phyloP scores from a whole-genome alignment of 2,113 vertebrate species.

The Epinephelus moara region DNA sequence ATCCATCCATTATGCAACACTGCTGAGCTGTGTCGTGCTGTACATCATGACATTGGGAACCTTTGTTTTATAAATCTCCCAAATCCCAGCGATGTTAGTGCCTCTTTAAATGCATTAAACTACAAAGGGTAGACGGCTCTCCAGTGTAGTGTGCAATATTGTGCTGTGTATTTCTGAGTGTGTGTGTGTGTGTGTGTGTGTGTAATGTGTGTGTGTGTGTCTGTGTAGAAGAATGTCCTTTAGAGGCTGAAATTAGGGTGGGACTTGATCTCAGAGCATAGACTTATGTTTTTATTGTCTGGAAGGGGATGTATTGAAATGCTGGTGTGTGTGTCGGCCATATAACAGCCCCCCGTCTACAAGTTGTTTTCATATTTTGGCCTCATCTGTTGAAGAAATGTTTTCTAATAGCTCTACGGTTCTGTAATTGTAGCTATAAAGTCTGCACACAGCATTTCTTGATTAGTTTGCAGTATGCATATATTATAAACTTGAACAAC shows the following conservation, averaged over 20 bases:
- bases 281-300: slow-evolving; percentile 22
- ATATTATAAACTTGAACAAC: not conserved
- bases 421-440: not conserved
- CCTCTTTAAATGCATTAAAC: slow-evolving; percentile 9
- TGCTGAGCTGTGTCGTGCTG: not conserved
- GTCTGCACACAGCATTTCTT: not conserved
- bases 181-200: not conserved
- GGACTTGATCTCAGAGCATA: not conserved
- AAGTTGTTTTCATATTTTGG: not conserved
- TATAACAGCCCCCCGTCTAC: not conserved
- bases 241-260: not conserved
- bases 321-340: not conserved
- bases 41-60: not conserved
- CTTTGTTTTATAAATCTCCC: not conserved
- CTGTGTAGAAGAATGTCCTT: not conserved
- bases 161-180: not conserved
- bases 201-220: not conserved
- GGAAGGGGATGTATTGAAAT: not conserved
- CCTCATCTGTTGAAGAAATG: not conserved
- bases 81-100: not conserved
- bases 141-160: not conserved
- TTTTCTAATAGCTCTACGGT: not conserved
- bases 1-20: not conserved
- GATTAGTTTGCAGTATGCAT: not conserved
- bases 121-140: slow-evolving; percentile 4